These are phyloP conservation scores for Azemiops feae DNA, from an alignment of 2,113 vertebrate species.

Conservation along the genomic window DNA sequence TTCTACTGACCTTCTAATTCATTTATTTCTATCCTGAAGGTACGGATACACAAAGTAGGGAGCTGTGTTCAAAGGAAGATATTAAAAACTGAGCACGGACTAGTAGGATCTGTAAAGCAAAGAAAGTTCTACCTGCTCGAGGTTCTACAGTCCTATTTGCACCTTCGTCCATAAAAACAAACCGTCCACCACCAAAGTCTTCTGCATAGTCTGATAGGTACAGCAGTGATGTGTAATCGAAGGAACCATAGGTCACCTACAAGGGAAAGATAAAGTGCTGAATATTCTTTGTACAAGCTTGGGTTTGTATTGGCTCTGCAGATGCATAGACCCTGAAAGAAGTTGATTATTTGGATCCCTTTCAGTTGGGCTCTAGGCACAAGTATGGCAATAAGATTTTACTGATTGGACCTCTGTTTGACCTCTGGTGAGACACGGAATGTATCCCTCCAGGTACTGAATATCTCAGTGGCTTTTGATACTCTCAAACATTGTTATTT, in stretches of 20 bases:
- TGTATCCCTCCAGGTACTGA: neutral
- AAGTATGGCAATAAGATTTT: neutral
- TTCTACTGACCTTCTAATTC: neutral
- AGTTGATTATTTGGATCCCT: neutral
- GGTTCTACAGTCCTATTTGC: slow-evolving; percentile 90
- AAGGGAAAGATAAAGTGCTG: neutral
- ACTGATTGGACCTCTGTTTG: neutral
- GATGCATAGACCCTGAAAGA: neutral
- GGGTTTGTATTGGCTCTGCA: neutral
- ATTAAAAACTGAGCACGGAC: neutral
- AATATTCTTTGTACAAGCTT: neutral
- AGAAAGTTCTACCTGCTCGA: slow-evolving; percentile 74
- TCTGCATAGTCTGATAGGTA: slow-evolving; percentile 89
- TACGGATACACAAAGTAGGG: neutral
- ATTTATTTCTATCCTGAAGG: neutral
- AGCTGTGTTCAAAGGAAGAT: neutral
- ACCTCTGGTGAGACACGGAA: neutral
- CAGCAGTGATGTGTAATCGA: slow-evolving; percentile 93
- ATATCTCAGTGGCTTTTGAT: neutral
- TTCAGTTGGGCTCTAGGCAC: neutral
- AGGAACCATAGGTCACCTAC: slow-evolving; percentile 93
- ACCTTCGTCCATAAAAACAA: slow-evolving; percentile 87
- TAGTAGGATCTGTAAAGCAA: neutral
- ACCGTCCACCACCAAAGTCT: slow-evolving; percentile 89
- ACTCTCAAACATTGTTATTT: neutral